Base-by-base conservation (phyloP, 1,140 invertebrate species). In the Phthorimaea operculella region DNA sequence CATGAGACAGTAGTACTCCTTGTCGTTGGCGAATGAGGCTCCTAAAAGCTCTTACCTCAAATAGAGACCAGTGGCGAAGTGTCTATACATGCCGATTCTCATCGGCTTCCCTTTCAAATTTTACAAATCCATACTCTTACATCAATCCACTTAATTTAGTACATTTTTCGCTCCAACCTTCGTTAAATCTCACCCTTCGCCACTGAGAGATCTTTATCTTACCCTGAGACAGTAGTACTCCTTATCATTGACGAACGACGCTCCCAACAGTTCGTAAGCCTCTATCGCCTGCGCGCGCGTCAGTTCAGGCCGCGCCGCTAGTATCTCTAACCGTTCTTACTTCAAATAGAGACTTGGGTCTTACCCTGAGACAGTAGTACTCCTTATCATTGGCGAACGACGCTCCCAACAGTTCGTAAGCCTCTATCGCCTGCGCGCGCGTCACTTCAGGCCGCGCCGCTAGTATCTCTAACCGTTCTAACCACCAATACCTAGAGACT, bases 361-460 rank as follows among this genome's bases (percentile, higher is more conserved):
- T n/a, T n/a, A n/a, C n/a, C n/a, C n/a, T 85, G 39, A 96, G 83
- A 73, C 92, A 93, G 79, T 97, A 96, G 83, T 93, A 93, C 68
- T 96, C 94, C 84, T 93, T 96, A 72, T 97, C 95, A 75, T 97
- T 97, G 18, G 93, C 95, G 88, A 92, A 98, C 0, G 96, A 97
- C 4, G 96, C 96, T 10, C 96, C 96, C 0, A 98, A 82, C 50
- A 98, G 85, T 78, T 98, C 96, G 53, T 94, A 88, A 0, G 95
- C 95, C 70, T 95, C 92, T 21, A 98, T 93, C 62, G 90, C 90
- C 65, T 97, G 93, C 62, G 91, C 87, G 58, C 90, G 88, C 9
- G 85, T 87, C 59, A 95, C 90, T 33, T 91, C 87, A 0, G 89
- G 86, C 34, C 88, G 71, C 45, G 87, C 74, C 42, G 96, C 89